These are phyloP conservation scores for Pygmarrhopalites habei DNA, from an alignment of 1,140 invertebrate genomes.

Conservation along the genomic window DNA sequence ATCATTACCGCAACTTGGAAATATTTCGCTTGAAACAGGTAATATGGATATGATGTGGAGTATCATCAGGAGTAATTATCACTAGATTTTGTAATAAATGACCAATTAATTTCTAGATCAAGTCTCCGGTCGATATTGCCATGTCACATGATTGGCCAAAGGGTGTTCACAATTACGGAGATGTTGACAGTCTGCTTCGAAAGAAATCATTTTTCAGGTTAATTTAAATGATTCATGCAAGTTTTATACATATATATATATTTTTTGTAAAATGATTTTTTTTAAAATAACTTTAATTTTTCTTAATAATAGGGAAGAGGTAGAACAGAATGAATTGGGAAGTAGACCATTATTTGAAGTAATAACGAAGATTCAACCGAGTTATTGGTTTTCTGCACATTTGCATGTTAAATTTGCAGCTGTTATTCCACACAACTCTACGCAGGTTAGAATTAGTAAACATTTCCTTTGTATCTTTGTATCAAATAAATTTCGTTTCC, in stretches of 20 bases:
- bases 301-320: slow-evolving; percentile 70
- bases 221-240: slow-evolving; percentile 42
- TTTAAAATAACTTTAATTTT: no score
- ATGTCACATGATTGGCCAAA: slow-evolving; percentile 96
- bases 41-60: no score
- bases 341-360: slow-evolving; percentile 75
- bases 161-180: slow-evolving; percentile 78
- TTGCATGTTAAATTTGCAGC: slow-evolving; percentile 94
- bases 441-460: neutral
- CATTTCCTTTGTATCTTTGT: no score
- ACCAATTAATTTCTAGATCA: slow-evolving; percentile 62
- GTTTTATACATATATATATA: no score
- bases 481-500: no score
- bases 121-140: slow-evolving; percentile 73
- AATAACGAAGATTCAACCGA: slow-evolving; percentile 67
- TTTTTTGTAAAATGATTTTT: no score
- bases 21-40: slow-evolving; percentile 68
- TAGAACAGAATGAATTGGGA: slow-evolving; percentile 71
- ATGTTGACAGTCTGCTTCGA: slow-evolving; percentile 64
- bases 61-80: no score
- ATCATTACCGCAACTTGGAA: slow-evolving; percentile 90
- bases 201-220: slow-evolving; percentile 76
- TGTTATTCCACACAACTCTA: slow-evolving; percentile 58
- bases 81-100: no score
- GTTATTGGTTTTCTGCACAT: slow-evolving; percentile 96